These are phyloP conservation scores for Echeneis naucrates DNA, from an alignment of 2,797 vertebrate genomes.

Conservation along the genomic window DNA sequence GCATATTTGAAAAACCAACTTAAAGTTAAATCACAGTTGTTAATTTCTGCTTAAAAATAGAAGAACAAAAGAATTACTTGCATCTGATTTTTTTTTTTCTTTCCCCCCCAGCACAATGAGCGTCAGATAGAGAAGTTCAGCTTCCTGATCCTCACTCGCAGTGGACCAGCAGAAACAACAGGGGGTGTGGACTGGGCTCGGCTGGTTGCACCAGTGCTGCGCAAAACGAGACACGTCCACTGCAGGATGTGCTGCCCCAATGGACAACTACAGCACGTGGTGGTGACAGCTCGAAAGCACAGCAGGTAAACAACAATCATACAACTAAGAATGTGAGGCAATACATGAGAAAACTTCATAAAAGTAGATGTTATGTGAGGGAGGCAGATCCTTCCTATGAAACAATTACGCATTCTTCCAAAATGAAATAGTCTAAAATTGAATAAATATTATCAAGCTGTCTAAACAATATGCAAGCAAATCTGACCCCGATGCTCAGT, in stretches of 20 bases:
- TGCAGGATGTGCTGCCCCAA: conserved; percentile 85
- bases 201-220: conserved; percentile 82
- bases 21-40: background rate
- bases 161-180: background rate
- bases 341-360: no score
- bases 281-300: conserved; percentile 85
- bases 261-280: conserved; percentile 82
- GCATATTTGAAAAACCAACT: background rate
- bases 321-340: no score
- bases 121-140: conserved; percentile 87
- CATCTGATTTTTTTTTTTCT: background rate
- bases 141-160: conserved; percentile 85
- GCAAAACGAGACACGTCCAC: conserved; percentile 86
- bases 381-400: no score
- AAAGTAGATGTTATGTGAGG: no score
- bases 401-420: no score
- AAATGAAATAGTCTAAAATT: no score
- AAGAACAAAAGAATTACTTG: background rate
- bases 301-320: conserved; percentile 84
- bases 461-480: no score
- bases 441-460: no score
- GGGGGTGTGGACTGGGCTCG: conserved; percentile 81
- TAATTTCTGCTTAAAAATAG: background rate
- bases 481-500: no score
- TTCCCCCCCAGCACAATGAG: conserved; percentile 79